Base-by-base conservation (phyloP, 2,797 vertebrate species). In the Clarias platycephalus region DNA sequence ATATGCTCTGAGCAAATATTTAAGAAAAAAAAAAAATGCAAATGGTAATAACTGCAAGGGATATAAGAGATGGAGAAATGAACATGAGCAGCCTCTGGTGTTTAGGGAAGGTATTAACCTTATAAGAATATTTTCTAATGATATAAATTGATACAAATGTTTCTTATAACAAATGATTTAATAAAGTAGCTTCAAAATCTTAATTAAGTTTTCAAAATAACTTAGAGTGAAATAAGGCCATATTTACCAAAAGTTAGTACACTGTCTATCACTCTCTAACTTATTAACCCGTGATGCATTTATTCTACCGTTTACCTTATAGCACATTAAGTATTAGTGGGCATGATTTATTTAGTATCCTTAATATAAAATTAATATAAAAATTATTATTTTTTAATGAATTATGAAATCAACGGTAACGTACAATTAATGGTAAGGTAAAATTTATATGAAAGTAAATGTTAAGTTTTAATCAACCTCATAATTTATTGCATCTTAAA, bases 401-500 rank as follows among this genome's bases (percentile, higher is more conserved):
- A 12, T 28, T 31, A 4, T 66, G 2, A 49, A 49, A 49, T 49
- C 10, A 49, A 12, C 12, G 44, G 44, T 6, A 66, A 16, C 31
- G 63, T 66, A 16, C 10, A 49, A 49, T 49, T 12, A 49, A 49
- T 49, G 12, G 2, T 31, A 66, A 16, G 31, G 64, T 66, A 18
- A 49, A 49, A 49, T 49, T 49, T 2, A 49, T 13, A 49, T 49
- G 26, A 4, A 66, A 28, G n/a, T 5, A 28, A 16, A 28, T 68
- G 37, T 68, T 82, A 84, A 76, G 76, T 80, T 88, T 82, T 70
- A 28, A 67, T 18, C 84, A 84, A 86, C 85, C 26, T 44, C 24
- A 53, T 44, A 49, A 3, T 72, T 44, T 40, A 49, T 44, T 10
- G 53, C 16, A 15, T 15, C 71, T 53, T 15, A 24, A 53, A 74